A percentile compares a stretch with the other conserved stretches of the same genome.
Evolutionary conservation across 2,113 vertebrate genomes (phyloP).

Genomic region (Ranitomeya variabilis): DNA sequence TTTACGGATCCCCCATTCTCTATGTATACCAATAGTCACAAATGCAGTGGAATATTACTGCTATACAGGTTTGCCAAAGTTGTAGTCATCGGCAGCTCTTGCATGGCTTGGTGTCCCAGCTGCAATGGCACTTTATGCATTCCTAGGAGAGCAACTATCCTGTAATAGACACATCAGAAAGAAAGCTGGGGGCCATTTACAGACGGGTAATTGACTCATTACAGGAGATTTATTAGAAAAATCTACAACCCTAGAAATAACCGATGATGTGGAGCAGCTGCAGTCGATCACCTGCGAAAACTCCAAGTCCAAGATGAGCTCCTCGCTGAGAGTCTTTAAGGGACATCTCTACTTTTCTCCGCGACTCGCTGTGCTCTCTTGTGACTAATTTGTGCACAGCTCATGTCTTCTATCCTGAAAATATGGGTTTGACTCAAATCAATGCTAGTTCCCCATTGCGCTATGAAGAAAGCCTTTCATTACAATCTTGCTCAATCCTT

Average conservation of each 20-base stretch:
- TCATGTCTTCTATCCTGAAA: not conserved
- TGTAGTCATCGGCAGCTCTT: too few species aligned
- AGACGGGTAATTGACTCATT: not conserved
- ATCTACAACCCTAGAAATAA: not conserved
- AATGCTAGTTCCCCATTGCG: not conserved
- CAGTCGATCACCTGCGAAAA: not conserved
- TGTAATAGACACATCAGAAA: not conserved
- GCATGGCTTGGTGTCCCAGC: too few species aligned
- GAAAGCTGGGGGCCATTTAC: not conserved
- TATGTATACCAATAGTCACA: too few species aligned
- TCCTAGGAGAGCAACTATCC: too few species aligned
- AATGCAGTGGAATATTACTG: too few species aligned
- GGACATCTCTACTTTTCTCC: not conserved
- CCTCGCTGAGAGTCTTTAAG: not conserved
- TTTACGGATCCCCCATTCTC: too few species aligned
- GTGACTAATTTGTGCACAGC: constrained; percentile 3
- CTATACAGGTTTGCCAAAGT: too few species aligned
- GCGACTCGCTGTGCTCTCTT: not conserved
- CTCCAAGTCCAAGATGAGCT: not conserved
- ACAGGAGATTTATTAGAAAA: not conserved
- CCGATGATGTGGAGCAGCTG: not conserved
- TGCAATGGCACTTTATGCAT: too few species aligned
- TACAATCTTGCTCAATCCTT: not conserved
- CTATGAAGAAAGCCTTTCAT: not conserved
- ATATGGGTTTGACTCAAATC: not conserved